phyloP scores from a whole-genome alignment of 1,140 invertebrate genomes.

The Atta texana region DNA sequence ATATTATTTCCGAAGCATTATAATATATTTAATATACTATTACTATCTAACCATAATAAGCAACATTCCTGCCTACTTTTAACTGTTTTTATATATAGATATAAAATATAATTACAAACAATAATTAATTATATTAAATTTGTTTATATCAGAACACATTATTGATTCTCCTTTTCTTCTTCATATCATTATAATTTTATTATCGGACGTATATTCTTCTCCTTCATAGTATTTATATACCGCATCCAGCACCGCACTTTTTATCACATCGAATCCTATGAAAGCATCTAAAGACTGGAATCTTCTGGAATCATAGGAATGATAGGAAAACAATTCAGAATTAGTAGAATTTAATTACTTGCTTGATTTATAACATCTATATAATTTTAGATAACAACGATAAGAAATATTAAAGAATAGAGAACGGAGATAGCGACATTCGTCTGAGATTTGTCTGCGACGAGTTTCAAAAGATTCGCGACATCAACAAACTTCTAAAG shows the following conservation, averaged over 20 bases:
- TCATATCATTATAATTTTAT: background rate
- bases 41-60: constrained; percentile 31
- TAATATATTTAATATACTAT: background rate
- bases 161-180: background rate
- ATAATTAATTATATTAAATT: constrained; percentile 61
- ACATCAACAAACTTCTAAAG: background rate
- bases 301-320: constrained; percentile 86
- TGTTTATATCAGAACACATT: constrained; percentile 23
- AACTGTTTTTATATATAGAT: constrained; percentile 45
- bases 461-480: background rate
- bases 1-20: constrained; percentile 26
- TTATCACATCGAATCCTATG: constrained; percentile 98
- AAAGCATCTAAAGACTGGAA: constrained; percentile 96
- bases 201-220: background rate
- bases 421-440: background rate
- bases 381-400: constrained; percentile 58
- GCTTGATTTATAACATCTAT: background rate
- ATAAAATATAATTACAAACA: constrained; percentile 24
- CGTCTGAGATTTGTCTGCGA: background rate
- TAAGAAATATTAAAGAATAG: constrained; percentile 33
- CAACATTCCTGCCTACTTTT: constrained; percentile 14
- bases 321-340: background rate
- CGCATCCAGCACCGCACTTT: constrained; percentile 97
- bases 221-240: constrained; percentile 85
- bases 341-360: background rate